Percentiles rank a stretch among this genome's conserved stretches.
Evolutionary conservation across 2,113 vertebrate genomes (phyloP).

Genomic region (Daubentonia madagascariensis): DNA sequence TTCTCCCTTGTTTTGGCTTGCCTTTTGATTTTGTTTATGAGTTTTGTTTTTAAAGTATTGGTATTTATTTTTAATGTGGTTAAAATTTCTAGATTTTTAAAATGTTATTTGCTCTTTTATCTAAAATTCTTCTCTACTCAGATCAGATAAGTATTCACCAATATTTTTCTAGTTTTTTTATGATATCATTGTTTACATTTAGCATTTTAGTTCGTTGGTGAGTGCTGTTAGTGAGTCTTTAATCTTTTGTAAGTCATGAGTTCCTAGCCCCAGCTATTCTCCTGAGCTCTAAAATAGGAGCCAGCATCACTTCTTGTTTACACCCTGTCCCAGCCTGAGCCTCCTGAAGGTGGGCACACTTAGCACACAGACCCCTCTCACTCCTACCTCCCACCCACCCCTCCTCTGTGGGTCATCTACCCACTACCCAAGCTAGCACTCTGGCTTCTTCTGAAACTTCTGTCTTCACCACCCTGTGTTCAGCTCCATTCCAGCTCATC

Average conservation of each 20-base stretch:
- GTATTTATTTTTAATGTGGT: slow-evolving; percentile 26
- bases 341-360: neutral
- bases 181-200: neutral
- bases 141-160: neutral
- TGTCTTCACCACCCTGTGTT: neutral
- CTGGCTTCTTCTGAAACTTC: neutral
- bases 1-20: neutral
- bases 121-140: slow-evolving; percentile 3
- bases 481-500: neutral
- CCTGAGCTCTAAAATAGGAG: neutral
- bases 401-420: neutral
- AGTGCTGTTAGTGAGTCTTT: neutral
- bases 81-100: neutral
- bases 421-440: neutral
- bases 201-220: neutral
- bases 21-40: slow-evolving; percentile 3
- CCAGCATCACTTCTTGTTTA: neutral
- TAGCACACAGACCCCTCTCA: neutral
- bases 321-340: neutral
- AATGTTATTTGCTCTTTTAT: neutral
- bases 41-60: slow-evolving; percentile 34
- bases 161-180: neutral
- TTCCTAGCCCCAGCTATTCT: neutral
- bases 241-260: neutral
- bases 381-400: neutral